Base-by-base conservation (phyloP, 2,113 vertebrate genomes). In the Spea bombifrons region DNA sequence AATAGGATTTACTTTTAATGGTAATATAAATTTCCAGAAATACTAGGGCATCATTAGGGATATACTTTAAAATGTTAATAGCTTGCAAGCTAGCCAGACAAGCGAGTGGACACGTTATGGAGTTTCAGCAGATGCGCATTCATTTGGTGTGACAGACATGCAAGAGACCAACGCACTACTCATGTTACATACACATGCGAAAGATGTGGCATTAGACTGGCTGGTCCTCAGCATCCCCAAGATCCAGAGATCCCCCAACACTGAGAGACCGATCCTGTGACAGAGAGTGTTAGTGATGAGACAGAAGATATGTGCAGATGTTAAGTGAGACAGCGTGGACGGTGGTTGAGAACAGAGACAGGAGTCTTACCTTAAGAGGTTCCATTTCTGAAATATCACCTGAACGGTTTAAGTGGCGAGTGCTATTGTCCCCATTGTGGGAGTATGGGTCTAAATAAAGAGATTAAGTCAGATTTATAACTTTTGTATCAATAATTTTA, bases 361-460 rank as follows among this genome's bases (percentile, higher is more conserved):
- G 55, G 1, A 59, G 15, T 59, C 15, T 85, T 83, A 95, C 95
- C 93, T 96, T 96, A 85, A 91, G 83, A 0, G 86, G 83, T 72
- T 96, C 93, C 90, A 86, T 88, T 72, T 96, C 94, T 61, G 94
- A 90, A 0, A 93, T 85, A 81, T 96, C 93, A 75, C 95, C 90
- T 4, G 95, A 90, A 83, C 93, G 89, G 66, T 97, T 94, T 89
- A 96, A 90, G 71, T 94, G 63, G 48, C 65, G 64, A 55, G 7
- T 50, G 57, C 48, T 71, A 68, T 46, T 66, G 55, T 61, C 67
- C 15, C 72, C 63, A 75, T 75, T 66, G 8, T 71, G 45, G 0
- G 2, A 7, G n/a, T 61, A 65, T 5, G 59, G 12, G 7, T 3
- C 49, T 12, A 6, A 57, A n/a, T 0, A 7, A 8, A 30, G 4